Evolutionary conservation across 2,888 invertebrate genomes (phyloP), one percentile per base, ranked within the genome.

Genomic region (Odontocolon sp.): DNA sequence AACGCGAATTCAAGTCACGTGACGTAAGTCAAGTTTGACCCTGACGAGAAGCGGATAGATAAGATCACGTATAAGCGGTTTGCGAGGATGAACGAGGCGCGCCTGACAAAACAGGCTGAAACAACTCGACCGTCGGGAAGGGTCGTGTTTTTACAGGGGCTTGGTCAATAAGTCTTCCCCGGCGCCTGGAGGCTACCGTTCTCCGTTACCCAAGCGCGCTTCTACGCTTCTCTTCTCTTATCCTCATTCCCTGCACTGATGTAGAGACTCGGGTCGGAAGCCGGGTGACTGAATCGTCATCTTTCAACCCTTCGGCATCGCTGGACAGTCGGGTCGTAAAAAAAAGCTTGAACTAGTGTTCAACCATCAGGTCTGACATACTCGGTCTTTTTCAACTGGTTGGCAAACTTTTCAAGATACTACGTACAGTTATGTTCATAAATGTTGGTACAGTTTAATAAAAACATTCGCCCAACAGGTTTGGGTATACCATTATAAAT

Each of bases 31-130:
- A 28, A 28, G 14, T 54, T 36, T 47, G 52, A 56, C 33, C 61
- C 59, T 56, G 56, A 59, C 70, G 73, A 77, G 76, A 64, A 76
- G 64, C 11, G 40, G 57, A 68, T 76, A 70, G 73, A 73, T 68
- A 68, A 76, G 72, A 72, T 56, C 28, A 28, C 52, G 64, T 76
- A 69, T 69, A 79, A 70, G 72, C 68, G 61, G 50, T 67, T 63
- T 38, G 67, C 38, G 75, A 72, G 45, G 28, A 67, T 28, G 75
- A 54, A 63, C 28, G 63, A 68, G 71, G 66, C 79, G 71, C 71
- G 80, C 81, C 84, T 84, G 84, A 84, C 82, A 86, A 86, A 87
- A 86, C 84, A 85, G 75, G 81, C 80, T 84, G 82, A 85, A 86
- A 85, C 84, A 87, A 86, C 85, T 84, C 80, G 81, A 82, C 82